Evolutionary conservation across 2,113 vertebrate genomes (phyloP).

Genomic region (Motacilla alba): DNA sequence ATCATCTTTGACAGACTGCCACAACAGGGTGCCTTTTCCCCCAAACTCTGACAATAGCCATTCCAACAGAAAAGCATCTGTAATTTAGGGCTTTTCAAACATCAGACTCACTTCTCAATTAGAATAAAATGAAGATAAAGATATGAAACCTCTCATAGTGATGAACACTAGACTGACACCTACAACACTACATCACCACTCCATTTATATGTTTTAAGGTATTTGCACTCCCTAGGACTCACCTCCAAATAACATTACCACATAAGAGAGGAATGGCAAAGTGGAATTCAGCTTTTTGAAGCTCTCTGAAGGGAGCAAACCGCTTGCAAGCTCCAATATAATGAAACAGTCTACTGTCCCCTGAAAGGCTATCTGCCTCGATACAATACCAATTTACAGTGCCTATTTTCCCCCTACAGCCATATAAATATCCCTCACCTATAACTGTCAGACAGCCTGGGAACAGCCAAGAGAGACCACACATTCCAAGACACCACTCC

Average conservation of each 20-base stretch:
- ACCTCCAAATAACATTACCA: not conserved
- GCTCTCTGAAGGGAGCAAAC: not conserved
- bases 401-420: not conserved
- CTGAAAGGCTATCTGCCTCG: not conserved
- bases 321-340: not conserved
- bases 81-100: conserved; percentile 78
- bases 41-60: conserved; percentile 63
- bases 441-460: not conserved
- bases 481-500: accelerated
- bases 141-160: conserved; percentile 63
- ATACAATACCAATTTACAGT: conserved; percentile 2
- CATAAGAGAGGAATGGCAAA: conserved; percentile 12
- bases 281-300: conserved; percentile 30
- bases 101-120: conserved; percentile 72
- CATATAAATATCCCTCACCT: not conserved
- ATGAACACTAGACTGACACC: conserved; percentile 54
- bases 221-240: conserved; percentile 34
- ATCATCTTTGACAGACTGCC: conserved; percentile 59
- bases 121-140: conserved; percentile 68
- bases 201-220: conserved; percentile 31
- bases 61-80: conserved; percentile 67
- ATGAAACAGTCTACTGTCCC: not conserved
- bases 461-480: not conserved
- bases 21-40: conserved; percentile 37
- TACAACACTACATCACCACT: not conserved